These are phyloP conservation scores for Neuroscelio doddi DNA, from an alignment of 2,888 invertebrate species.

Conservation along the genomic window DNA sequence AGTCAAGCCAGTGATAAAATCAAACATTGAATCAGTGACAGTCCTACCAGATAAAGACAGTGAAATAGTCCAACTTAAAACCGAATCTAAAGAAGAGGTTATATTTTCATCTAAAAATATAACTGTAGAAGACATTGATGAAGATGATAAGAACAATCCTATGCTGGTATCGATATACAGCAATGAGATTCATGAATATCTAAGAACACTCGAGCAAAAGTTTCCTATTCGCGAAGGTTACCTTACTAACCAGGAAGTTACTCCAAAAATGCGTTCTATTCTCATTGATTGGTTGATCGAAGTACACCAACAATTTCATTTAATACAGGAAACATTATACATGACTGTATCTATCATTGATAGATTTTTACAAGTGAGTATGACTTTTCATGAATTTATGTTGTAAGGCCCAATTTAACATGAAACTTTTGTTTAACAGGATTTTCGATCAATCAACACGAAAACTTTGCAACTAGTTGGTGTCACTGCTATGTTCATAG, in stretches of 20 bases:
- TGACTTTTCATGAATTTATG: no score
- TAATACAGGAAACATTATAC: slow-evolving; percentile 91
- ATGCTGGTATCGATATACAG: slow-evolving; percentile 88
- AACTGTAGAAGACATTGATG: slow-evolving; percentile 82
- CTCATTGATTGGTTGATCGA: slow-evolving; percentile 96
- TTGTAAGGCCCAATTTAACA: no score
- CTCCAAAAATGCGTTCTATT: slow-evolving; percentile 89
- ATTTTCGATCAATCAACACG: slow-evolving; percentile 76
- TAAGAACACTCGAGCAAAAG: slow-evolving; percentile 82
- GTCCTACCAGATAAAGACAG: slow-evolving; percentile 18
- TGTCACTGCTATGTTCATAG: slow-evolving; percentile 90
- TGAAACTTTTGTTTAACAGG: slow-evolving; percentile 74
- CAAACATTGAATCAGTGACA: slow-evolving; percentile 9
- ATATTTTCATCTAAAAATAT: slow-evolving; percentile 63
- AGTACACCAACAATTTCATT: slow-evolving; percentile 89
- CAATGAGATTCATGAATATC: slow-evolving; percentile 90
- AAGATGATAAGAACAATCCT: slow-evolving; percentile 82
- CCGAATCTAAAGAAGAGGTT: slow-evolving; percentile 38
- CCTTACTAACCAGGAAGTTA: slow-evolving; percentile 81
- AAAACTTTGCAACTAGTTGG: slow-evolving; percentile 90
- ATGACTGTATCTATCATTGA: slow-evolving; percentile 91
- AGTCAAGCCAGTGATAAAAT: slow-evolving; percentile 53
- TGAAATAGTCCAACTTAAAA: slow-evolving; percentile 10
- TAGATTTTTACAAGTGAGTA: slow-evolving; percentile 84
- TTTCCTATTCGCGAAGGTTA: slow-evolving; percentile 79